phyloP scores from a whole-genome alignment of 2,797 vertebrate species.

The Babyrousa celebensis region DNA sequence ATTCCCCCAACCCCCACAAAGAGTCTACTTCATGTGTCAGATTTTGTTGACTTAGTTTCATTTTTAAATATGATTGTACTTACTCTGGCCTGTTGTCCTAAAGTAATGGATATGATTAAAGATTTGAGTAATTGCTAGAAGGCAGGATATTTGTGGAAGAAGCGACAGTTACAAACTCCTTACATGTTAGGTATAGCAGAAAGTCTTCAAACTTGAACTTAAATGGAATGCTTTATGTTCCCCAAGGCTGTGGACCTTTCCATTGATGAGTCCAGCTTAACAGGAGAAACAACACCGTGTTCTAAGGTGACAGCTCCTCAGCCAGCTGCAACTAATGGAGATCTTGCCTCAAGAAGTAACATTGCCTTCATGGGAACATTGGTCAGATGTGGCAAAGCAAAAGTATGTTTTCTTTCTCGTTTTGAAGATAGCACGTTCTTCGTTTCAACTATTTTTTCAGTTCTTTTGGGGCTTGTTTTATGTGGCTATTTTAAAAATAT shows the following conservation, averaged over 20 bases:
- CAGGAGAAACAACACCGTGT: constrained; percentile 97
- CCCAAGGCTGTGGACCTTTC: constrained; percentile 95
- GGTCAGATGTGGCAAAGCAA: constrained; percentile 98
- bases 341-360: constrained; percentile 97
- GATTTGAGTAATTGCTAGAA: neutral
- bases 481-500: neutral
- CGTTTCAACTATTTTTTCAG: constrained; percentile 1
- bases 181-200: neutral
- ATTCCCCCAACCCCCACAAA: neutral
- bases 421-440: constrained; percentile 52
- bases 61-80: neutral
- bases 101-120: constrained; percentile 7
- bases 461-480: constrained; percentile 26
- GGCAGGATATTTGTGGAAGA: constrained; percentile 26
- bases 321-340: constrained; percentile 93
- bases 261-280: constrained; percentile 98
- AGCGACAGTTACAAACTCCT: neutral
- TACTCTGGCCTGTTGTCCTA: neutral
- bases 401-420: constrained; percentile 91
- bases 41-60: constrained; percentile 43
- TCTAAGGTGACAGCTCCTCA: constrained; percentile 95
- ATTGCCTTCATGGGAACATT: constrained; percentile 99
- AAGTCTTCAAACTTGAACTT: constrained; percentile 20
- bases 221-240: constrained; percentile 71
- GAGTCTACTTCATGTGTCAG: neutral